Evolutionary conservation across 2,113 vertebrate genomes (phyloP).

Genomic region (Probosciger aterrimus): DNA sequence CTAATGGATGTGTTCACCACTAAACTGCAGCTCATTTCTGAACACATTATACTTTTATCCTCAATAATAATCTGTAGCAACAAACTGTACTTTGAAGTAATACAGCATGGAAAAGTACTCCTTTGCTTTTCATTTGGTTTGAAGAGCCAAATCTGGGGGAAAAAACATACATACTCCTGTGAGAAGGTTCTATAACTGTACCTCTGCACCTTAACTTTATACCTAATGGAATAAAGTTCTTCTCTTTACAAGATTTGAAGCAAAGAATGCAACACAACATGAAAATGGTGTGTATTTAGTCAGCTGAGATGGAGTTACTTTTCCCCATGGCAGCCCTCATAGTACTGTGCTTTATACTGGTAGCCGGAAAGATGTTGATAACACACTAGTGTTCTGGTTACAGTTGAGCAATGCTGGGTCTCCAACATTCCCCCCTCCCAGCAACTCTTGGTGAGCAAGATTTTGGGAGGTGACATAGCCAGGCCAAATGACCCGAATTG

Average conservation of each 20-base stretch:
- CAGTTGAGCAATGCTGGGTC: background rate
- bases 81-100: background rate
- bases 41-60: background rate
- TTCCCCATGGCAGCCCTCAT: background rate
- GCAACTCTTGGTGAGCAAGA: background rate
- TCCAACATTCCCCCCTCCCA: background rate
- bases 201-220: background rate
- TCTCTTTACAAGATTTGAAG: background rate
- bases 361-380: background rate
- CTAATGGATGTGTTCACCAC: background rate
- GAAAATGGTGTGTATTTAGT: background rate
- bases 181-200: background rate
- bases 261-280: background rate
- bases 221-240: background rate
- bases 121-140: background rate
- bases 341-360: accelerated
- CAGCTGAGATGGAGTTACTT: background rate
- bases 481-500: background rate
- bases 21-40: background rate
- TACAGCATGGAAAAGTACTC: background rate
- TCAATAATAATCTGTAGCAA: background rate
- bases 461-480: background rate
- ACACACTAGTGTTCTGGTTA: accelerated
- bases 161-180: accelerated
- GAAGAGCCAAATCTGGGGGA: background rate